phyloP scores from a whole-genome alignment of 1,140 invertebrate species.

The Saxidomus purpurata region DNA sequence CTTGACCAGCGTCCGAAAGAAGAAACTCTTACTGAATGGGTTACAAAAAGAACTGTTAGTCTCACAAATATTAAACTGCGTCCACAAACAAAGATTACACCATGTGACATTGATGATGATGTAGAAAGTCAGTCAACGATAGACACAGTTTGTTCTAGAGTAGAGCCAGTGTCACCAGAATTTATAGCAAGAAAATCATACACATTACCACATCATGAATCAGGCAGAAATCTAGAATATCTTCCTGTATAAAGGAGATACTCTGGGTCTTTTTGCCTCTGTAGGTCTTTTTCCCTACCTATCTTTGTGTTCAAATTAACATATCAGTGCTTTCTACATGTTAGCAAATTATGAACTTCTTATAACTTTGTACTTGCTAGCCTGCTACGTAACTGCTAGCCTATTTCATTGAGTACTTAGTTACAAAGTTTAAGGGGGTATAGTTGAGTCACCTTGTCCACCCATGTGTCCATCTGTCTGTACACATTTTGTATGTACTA shows the following conservation, averaged over 20 bases:
- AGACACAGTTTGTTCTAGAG: constrained; percentile 37
- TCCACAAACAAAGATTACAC: constrained; percentile 63
- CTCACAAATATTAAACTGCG: constrained; percentile 75
- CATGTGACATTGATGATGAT: constrained; percentile 51
- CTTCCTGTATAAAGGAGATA: constrained; percentile 53
- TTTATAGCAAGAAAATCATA: neutral
- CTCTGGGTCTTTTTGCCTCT: neutral
- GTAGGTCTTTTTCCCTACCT: neutral
- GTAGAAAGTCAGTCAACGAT: constrained; percentile 60
- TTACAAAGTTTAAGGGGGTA: too few relatives aligned
- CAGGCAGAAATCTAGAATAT: neutral
- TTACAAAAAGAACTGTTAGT: constrained; percentile 76
- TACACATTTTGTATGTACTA: too few relatives aligned
- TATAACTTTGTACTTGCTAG: too few relatives aligned
- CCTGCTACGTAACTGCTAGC: too few relatives aligned
- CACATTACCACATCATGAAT: neutral
- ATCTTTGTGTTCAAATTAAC: neutral
- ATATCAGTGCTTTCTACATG: neutral
- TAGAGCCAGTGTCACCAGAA: neutral
- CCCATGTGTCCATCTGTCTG: too few relatives aligned
- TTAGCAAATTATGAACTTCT: too few relatives aligned
- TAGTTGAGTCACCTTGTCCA: too few relatives aligned
- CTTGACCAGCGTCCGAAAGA: constrained; percentile 80
- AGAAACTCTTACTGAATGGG: constrained; percentile 79
- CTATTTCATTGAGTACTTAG: too few relatives aligned